Conservation (phyloP, 2,113 vertebrate genomes). For the Paradoxurus hermaphroditus region DNA sequence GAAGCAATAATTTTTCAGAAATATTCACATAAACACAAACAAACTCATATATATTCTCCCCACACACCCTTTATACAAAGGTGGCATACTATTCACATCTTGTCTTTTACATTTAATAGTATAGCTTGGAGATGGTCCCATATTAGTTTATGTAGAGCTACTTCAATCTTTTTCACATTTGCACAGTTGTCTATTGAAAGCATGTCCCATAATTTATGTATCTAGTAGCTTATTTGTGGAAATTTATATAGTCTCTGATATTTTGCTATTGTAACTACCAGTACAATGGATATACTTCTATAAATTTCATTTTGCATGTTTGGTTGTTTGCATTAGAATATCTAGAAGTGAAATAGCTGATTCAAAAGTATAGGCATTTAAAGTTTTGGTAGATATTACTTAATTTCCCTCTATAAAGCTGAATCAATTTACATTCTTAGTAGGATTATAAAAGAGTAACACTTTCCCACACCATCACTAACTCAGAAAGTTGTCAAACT, state of each 20-base stretch:
- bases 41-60: neutral
- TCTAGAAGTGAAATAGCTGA: neutral
- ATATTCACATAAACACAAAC: neutral
- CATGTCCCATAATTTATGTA: neutral
- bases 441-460: neutral
- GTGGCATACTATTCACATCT: neutral
- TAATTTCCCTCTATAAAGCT: neutral
- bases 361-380: slow-evolving; percentile 22
- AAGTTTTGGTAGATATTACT: neutral
- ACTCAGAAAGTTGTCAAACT: neutral
- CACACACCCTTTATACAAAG: neutral
- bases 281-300: neutral
- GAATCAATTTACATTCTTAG: neutral
- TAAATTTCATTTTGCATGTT: slow-evolving; percentile 13
- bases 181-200: neutral
- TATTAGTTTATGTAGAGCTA: neutral
- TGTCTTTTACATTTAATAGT: neutral
- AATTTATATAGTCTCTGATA: neutral
- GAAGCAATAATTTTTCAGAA: slow-evolving; percentile 23
- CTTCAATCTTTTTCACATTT: neutral
- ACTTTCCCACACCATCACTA: neutral
- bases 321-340: neutral
- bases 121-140: neutral
- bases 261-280: neutral
- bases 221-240: neutral